A percentile compares a stretch with the other conserved stretches of the same genome.
phyloP scores from a whole-genome alignment of 1,140 invertebrate species.

The Drosophila nasuta region DNA sequence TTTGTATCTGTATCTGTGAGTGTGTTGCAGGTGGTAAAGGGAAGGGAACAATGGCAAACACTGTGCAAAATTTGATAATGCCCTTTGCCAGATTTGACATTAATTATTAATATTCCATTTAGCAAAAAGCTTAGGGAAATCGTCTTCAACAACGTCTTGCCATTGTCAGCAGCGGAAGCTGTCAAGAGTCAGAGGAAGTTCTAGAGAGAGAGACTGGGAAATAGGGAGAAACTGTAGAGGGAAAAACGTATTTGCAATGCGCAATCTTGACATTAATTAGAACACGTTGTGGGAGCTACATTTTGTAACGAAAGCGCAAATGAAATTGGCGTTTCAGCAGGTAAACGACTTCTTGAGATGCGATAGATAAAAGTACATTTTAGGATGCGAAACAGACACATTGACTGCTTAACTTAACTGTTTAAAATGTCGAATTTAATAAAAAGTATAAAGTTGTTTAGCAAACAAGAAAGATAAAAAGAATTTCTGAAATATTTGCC shows the following conservation, averaged over 20 bases:
- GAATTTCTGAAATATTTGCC: too few relatives aligned
- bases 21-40: not conserved
- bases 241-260: not conserved
- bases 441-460: too few relatives aligned
- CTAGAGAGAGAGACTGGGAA: not conserved
- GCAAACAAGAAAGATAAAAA: too few relatives aligned
- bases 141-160: not conserved
- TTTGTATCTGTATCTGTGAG: not conserved
- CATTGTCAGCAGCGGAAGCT: constrained; percentile 1
- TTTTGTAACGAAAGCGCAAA: not conserved
- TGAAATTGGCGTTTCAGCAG: not conserved
- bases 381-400: not conserved
- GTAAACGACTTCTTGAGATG: not conserved
- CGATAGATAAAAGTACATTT: not conserved
- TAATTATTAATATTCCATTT: constrained; percentile 34
- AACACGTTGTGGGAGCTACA: not conserved
- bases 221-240: not conserved
- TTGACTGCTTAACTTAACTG: too few relatives aligned
- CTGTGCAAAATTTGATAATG: constrained; percentile 35
- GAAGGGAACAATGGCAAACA: not conserved
- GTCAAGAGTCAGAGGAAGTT: not conserved
- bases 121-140: constrained; percentile 25
- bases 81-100: constrained; percentile 19
- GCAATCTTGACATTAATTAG: not conserved
- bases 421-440: too few relatives aligned